A percentile compares a stretch with the other conserved stretches of the same genome.
Evolutionary conservation across 2,888 invertebrate genomes (phyloP).

Genomic region (Acanthosoma haemorrhoidale): DNA sequence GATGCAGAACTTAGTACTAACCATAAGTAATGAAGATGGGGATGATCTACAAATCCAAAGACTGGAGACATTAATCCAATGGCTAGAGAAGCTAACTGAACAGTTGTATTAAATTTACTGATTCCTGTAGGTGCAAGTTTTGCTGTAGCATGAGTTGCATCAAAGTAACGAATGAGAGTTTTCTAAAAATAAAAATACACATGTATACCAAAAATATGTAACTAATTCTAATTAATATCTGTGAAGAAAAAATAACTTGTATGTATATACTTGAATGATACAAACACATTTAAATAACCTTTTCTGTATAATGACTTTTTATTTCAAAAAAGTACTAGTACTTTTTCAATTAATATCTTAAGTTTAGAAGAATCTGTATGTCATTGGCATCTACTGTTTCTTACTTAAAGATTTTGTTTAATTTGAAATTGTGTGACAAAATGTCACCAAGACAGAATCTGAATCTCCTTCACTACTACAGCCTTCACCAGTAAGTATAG

Average conservation of each 20-base stretch:
- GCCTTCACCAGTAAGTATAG: too few species aligned
- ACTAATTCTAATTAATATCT: background rate
- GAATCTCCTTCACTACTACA: too few species aligned
- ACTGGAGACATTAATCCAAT: conserved; percentile 86
- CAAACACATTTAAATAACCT: background rate
- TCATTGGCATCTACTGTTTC: too few species aligned
- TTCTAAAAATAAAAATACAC: conserved; percentile 55
- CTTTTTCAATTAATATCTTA: too few species aligned
- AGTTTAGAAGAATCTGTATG: too few species aligned
- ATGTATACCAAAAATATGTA: background rate
- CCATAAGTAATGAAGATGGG: conserved; percentile 70
- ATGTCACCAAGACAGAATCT: too few species aligned
- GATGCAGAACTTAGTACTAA: conserved; percentile 43
- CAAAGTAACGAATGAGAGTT: conserved; percentile 81
- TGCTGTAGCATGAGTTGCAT: conserved; percentile 87
- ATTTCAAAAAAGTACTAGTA: too few species aligned
- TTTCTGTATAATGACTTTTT: too few species aligned
- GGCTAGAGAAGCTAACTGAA: conserved; percentile 81
- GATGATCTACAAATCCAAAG: conserved; percentile 77
- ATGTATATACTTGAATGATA: background rate
- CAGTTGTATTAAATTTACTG: conserved; percentile 90
- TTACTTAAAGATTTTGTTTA: too few species aligned
- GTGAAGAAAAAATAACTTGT: background rate
- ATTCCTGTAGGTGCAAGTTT: conserved; percentile 86
- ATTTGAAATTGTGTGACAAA: too few species aligned